Base-by-base conservation (phyloP, 1,140 invertebrate species). In the Glossosoma conforme region DNA sequence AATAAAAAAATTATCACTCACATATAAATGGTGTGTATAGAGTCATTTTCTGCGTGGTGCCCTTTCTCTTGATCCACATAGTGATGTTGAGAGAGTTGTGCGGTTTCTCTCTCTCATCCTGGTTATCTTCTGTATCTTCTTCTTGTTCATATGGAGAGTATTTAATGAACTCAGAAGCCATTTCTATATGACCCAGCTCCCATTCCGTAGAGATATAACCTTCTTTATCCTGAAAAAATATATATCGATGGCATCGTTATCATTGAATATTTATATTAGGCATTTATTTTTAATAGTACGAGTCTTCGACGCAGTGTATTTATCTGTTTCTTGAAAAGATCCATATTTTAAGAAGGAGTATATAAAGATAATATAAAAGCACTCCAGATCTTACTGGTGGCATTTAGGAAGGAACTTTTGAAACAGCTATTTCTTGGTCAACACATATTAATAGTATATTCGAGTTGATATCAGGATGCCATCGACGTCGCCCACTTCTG, bases 1-100 rank as follows among this genome's bases (percentile, higher is more conserved):
- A 14, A 36, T 9, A 36, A 15, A 36, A 36, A 9, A 11, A 11
- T 14, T 8, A 9, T 36, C 4, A 17, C 36, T 38, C 15, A 57
- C 55, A 21, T 21, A 50, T 17, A 13, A 57, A 53, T 13, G 55
- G 55, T 9, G 55, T 42, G 19, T 52, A 53, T 1, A 49, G 25
- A 14, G 44, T 40, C 25, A 25, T 28, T 6, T 17, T 45, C 30
- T 53, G 42, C 2, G 24, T 19, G 3, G 24, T 19, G 10, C 22
- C 8, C 9, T 32, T 53, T 24, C 55, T 49, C 6, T 15, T 45
- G 13, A 57, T 41, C 11, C 11, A 5, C 5, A 57, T 21, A 2
- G 44, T 33, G 4, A 50, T 19, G 21, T 41, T 53, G 10, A 57
- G n/a, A n/a, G 40, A 19, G 20, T 52, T 56, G 21, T 18, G 10